Evolutionary conservation across 1,140 invertebrate species (phyloP).

Genomic region (Trichoplusia ni): DNA sequence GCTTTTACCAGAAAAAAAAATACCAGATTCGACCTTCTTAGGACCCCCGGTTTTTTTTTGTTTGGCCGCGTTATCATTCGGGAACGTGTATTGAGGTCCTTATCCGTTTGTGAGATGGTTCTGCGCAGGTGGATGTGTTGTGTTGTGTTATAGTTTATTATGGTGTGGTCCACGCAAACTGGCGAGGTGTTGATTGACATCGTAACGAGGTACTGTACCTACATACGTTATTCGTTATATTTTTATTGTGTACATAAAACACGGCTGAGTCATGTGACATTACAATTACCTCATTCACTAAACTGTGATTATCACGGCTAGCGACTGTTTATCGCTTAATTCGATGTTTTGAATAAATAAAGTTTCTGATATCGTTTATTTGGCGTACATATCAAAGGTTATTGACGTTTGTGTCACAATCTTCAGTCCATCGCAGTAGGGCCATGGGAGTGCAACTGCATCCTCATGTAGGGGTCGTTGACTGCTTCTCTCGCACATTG

Average conservation of each 20-base stretch:
- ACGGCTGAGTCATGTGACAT: conserved; percentile 55
- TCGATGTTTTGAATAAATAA: conserved; percentile 26
- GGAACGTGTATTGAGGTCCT: conserved; percentile 67
- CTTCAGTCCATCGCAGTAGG: not conserved
- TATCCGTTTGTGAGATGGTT: conserved; percentile 70
- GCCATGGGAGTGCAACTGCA: not conserved
- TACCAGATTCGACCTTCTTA: conserved; percentile 80
- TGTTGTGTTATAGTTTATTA: conserved; percentile 75
- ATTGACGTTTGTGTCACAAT: conserved; percentile 24
- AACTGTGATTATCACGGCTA: conserved; percentile 27
- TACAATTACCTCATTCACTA: conserved; percentile 33
- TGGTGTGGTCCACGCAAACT: conserved; percentile 76
- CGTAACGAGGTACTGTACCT: conserved; percentile 64
- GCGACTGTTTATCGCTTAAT: conserved; percentile 23
- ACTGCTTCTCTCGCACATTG: no score
- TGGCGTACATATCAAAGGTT: conserved; percentile 16
- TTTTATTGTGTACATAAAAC: conserved; percentile 34
- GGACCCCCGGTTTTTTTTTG: conserved; percentile 79
- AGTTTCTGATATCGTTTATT: conserved; percentile 28
- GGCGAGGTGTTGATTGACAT: conserved; percentile 77
- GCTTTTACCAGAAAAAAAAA: conserved; percentile 72
- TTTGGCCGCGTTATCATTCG: conserved; percentile 78
- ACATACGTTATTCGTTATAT: conserved; percentile 38
- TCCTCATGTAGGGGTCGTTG: conserved; percentile 15
- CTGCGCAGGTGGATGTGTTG: conserved; percentile 61